A percentile compares a stretch with the other conserved stretches of the same genome.
phyloP scores from a whole-genome alignment of 2,113 vertebrate species.

The Strix uralensis region DNA sequence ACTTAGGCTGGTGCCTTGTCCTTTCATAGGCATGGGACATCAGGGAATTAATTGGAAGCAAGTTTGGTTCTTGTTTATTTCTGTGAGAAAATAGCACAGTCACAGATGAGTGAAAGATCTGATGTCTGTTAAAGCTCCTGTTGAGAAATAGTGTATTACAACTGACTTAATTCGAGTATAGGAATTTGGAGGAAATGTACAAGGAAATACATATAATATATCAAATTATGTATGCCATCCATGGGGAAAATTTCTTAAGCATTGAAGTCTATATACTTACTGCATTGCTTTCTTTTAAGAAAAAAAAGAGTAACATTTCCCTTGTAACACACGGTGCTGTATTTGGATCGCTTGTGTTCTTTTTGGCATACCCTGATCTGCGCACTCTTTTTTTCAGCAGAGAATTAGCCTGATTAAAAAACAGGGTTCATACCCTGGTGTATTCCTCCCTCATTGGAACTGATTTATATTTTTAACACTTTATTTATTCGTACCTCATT shows the following conservation, averaged over 20 bases:
- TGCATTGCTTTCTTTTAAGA: background rate
- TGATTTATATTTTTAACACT: background rate
- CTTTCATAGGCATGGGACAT: background rate
- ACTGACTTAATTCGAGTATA: background rate
- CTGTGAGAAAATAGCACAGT: background rate
- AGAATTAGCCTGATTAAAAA: background rate
- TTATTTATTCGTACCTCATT: slow-evolving; percentile 12
- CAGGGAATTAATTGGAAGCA: background rate
- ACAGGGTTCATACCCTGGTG: background rate
- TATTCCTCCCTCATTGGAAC: background rate
- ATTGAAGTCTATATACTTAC: background rate
- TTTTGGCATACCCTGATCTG: background rate
- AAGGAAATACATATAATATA: slow-evolving; percentile 5
- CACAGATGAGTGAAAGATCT: background rate
- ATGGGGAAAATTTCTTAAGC: background rate
- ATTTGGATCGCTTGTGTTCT: background rate
- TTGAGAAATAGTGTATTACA: background rate
- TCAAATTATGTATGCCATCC: background rate
- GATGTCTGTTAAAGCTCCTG: background rate
- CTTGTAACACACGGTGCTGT: background rate
- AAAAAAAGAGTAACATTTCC: background rate
- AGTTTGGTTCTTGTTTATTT: background rate
- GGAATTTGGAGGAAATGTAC: slow-evolving; percentile 6
- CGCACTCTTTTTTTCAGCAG: background rate
- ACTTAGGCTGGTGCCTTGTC: fast-evolving